Evolutionary conservation across 2,888 invertebrate genomes (phyloP).

Genomic region (Electrophaes corylata): DNA sequence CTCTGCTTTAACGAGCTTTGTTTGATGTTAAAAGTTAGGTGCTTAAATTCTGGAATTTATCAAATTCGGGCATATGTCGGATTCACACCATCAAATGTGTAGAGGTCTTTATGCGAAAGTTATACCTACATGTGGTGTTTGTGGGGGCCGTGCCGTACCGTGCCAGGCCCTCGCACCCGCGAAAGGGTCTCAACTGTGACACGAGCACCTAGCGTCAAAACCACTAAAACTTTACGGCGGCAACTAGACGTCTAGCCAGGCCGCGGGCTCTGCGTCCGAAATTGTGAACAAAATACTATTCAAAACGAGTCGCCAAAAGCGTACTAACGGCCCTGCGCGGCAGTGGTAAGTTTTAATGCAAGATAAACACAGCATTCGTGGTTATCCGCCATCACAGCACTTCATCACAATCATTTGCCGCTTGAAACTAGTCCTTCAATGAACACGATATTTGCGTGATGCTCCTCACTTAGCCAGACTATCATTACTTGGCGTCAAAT

Average conservation of each 20-base stretch:
- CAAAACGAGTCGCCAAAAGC: slow-evolving; percentile 60
- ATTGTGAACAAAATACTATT: slow-evolving; percentile 42
- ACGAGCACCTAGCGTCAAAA: slow-evolving; percentile 76
- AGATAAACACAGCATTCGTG: background rate
- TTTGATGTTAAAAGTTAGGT: slow-evolving; percentile 22
- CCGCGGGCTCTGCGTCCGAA: slow-evolving; percentile 44
- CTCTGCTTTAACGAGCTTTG: background rate
- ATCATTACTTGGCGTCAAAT: background rate
- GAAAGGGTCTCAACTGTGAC: slow-evolving; percentile 76
- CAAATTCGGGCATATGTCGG: slow-evolving; percentile 11
- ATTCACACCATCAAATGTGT: slow-evolving; percentile 48
- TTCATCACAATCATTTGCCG: slow-evolving; percentile 5
- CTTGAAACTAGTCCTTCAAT: background rate
- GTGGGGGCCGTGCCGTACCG: slow-evolving; percentile 77
- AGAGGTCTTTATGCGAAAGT: slow-evolving; percentile 63
- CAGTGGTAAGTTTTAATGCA: slow-evolving; percentile 50
- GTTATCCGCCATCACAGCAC: slow-evolving; percentile 2
- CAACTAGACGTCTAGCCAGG: slow-evolving; percentile 52
- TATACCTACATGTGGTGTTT: slow-evolving; percentile 70
- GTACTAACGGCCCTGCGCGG: slow-evolving; percentile 48
- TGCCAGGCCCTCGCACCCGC: slow-evolving; percentile 71
- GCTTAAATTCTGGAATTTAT: slow-evolving; percentile 14
- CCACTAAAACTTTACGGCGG: slow-evolving; percentile 70
- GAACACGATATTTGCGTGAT: slow-evolving; percentile 11
- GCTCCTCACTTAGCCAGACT: slow-evolving; percentile 5